Base-by-base conservation (phyloP, 2,888 invertebrate genomes). In the Leptopterna dolabrata region DNA sequence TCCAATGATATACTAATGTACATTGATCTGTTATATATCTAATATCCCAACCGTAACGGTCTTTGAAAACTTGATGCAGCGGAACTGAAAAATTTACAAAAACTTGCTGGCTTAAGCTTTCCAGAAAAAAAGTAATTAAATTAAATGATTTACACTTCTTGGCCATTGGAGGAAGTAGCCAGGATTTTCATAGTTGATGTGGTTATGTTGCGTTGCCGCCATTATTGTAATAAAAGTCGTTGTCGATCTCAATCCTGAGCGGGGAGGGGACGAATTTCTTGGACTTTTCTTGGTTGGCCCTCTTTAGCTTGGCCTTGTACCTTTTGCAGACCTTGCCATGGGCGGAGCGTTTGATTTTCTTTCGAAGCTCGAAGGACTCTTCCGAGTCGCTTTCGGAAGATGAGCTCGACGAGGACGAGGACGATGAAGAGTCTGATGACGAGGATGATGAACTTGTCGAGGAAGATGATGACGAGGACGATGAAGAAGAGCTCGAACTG, bases 181-280 rank as follows among this genome's bases (percentile, higher is more conserved):
- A 36, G 63, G 27, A 24, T 24, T 24, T 7, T 30, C 6, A 13
- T 16, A 9, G 36, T 16, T 76, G 1, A 30, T 14, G 14, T 13
- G 78, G 45, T 55, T 51, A 85, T 30, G 85, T 71, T n/a, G 85
- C 76, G 11, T 63, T 70, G n/a, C 78, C 63, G 0, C 86, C 78
- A 24, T 87, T 80, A 70, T 86, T 88, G 78, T 89, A 89, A 47
- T 90, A 90, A 47, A 89, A 88, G 86, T 90, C 90, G 87, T 90
- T 90, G 88, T 90, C 90, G 82, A 90, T 89, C 88, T 90, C 90
- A 47, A 90, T 90, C 76, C 88, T 63, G 43, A 89, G 84, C 7
- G 88, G 88, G 7, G 88, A 87, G 24, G 82, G 87, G 43, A 36
- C 45, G 87, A 87, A 82, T 51, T 87, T 73, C 19, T 78, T 86